Evolutionary conservation across 2,888 invertebrate genomes (phyloP).

Genomic region (Thysanoteuthis rhombus): DNA sequence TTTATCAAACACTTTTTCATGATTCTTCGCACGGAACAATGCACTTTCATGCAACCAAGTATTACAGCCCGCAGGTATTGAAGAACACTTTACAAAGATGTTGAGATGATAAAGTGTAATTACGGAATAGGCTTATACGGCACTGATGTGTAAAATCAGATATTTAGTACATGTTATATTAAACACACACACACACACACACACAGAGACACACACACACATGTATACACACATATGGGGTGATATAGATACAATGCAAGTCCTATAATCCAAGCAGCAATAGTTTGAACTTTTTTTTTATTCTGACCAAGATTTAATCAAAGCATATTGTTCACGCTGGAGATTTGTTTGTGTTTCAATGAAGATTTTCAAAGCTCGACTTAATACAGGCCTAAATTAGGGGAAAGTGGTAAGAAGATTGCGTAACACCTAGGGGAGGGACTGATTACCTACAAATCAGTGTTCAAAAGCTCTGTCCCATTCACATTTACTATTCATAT

Average conservation of each 20-base stretch:
- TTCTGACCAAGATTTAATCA: background rate
- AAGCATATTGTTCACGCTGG: background rate
- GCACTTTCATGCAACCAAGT: no score
- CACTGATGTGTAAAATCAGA: background rate
- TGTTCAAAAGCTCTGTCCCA: no score
- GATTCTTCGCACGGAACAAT: background rate
- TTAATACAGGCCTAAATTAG: no score
- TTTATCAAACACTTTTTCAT: background rate
- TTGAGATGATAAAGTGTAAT: background rate
- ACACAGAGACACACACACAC: background rate
- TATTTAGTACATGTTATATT: background rate
- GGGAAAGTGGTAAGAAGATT: no score
- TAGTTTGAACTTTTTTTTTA: background rate
- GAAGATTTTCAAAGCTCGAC: no score
- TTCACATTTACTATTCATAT: no score
- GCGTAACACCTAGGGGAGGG: no score
- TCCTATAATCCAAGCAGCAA: background rate
- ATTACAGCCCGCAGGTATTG: background rate
- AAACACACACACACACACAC: background rate
- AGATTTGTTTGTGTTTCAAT: no score
- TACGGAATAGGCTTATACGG: background rate
- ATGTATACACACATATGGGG: background rate
- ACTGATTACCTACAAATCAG: no score
- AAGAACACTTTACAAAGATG: background rate
- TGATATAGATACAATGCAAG: background rate